Evolutionary conservation across 2,888 invertebrate species (phyloP).

Genomic region (Pomacea canaliculata): DNA sequence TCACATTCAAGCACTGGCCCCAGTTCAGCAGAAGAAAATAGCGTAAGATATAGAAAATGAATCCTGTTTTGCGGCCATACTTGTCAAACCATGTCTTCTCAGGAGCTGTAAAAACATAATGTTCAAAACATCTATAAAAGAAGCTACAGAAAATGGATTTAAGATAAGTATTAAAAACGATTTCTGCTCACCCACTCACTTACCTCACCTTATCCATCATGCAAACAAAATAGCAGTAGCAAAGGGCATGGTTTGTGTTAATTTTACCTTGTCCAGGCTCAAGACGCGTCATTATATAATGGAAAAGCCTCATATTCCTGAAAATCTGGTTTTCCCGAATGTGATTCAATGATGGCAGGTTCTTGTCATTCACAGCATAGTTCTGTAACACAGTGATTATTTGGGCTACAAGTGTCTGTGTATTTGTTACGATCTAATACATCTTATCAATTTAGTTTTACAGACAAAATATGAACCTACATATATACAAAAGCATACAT

Average conservation of each 20-base stretch:
- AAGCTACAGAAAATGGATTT: constrained; percentile 5
- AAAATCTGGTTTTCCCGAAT: constrained; percentile 51
- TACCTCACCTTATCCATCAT: too few species aligned
- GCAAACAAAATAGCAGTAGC: too few species aligned
- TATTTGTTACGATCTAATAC: too few species aligned
- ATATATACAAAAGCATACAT: too few species aligned
- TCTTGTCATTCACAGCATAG: constrained; percentile 40
- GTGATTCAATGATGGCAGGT: constrained; percentile 42
- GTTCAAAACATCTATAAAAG: neutral
- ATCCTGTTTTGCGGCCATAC: constrained; percentile 63
- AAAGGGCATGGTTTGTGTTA: too few species aligned
- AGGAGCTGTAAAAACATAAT: neutral
- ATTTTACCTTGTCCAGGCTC: constrained; percentile 32
- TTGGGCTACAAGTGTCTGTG: neutral
- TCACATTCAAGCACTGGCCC: constrained; percentile 52
- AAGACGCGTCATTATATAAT: constrained; percentile 55
- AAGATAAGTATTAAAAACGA: constrained; percentile 12
- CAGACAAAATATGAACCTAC: too few species aligned
- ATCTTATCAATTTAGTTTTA: too few species aligned
- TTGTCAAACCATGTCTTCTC: constrained; percentile 46
- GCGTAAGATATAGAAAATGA: constrained; percentile 57
- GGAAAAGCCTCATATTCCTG: constrained; percentile 55
- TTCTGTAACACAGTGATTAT: constrained; percentile 37
- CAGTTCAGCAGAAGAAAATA: constrained; percentile 64
- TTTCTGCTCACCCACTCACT: neutral